Percentiles rank a stretch among this genome's conserved stretches.
phyloP scores from a whole-genome alignment of 2,888 invertebrate genomes.

The Trachelus stipa region DNA sequence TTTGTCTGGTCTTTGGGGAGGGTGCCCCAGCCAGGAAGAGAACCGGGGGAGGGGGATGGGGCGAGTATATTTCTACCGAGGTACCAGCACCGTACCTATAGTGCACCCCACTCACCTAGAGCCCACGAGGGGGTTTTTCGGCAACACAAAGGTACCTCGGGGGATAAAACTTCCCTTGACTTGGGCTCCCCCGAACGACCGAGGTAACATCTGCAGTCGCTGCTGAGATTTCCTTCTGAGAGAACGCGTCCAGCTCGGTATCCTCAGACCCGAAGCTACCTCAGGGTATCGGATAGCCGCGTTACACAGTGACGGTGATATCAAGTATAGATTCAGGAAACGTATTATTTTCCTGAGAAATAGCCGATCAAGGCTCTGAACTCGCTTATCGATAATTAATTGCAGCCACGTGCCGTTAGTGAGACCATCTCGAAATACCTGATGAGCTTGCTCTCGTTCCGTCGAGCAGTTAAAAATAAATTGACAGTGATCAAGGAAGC shows the following conservation, averaged over 20 bases:
- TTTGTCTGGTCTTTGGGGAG: constrained; percentile 34
- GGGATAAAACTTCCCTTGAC: constrained; percentile 57
- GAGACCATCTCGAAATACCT: constrained; percentile 13
- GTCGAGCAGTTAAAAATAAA: background rate
- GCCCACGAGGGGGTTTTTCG: constrained; percentile 32
- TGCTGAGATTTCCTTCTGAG: constrained; percentile 48
- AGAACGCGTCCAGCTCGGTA: background rate
- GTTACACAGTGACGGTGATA: background rate
- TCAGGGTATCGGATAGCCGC: background rate
- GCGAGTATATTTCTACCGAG: constrained; percentile 7
- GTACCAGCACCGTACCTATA: constrained; percentile 6
- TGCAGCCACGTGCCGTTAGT: background rate
- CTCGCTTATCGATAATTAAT: background rate
- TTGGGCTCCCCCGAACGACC: constrained; percentile 42
- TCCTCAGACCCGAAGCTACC: background rate
- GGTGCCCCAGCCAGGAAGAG: constrained; percentile 1
- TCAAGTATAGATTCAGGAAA: background rate
- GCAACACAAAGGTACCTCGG: constrained; percentile 47
- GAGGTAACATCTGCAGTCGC: constrained; percentile 57
- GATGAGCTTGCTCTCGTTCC: background rate
- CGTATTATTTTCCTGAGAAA: background rate
- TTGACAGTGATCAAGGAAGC: background rate
- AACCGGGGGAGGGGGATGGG: constrained; percentile 10
- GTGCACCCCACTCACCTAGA: constrained; percentile 1
- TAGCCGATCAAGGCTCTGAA: background rate